Percentiles rank a stretch among this genome's conserved stretches.
Conservation (phyloP, 2,113 vertebrate species). For the Tapirus terrestris region DNA sequence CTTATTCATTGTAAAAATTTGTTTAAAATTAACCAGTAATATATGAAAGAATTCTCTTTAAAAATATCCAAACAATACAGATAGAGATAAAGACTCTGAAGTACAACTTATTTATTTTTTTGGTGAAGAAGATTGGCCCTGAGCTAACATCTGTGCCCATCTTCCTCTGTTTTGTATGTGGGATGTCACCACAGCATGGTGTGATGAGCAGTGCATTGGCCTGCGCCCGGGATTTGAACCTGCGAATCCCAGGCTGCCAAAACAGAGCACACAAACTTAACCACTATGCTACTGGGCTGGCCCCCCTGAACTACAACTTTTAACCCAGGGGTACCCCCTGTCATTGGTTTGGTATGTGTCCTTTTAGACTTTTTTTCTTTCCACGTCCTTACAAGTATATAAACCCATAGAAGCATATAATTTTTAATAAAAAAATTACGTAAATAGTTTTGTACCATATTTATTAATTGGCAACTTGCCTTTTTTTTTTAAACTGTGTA, state of each 20-base stretch:
- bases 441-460: background rate
- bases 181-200: too few relatives aligned
- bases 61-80: background rate
- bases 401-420: background rate
- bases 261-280: too few relatives aligned
- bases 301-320: background rate
- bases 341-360: background rate
- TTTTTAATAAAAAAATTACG: background rate
- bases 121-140: too few relatives aligned
- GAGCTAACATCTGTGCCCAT: too few relatives aligned
- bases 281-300: too few relatives aligned
- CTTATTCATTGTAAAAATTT: background rate
- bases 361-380: background rate
- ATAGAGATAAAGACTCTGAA: background rate
- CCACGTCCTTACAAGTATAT: background rate
- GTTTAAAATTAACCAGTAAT: background rate
- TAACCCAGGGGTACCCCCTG: background rate
- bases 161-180: background rate
- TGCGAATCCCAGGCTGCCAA: too few relatives aligned
- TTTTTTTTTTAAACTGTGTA: background rate
- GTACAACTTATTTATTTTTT: background rate
- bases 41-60: background rate
- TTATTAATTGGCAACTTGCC: background rate
- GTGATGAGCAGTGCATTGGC: too few relatives aligned
- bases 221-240: too few relatives aligned